Evolutionary conservation across 1,140 invertebrate genomes (phyloP), one percentile per base, ranked within the genome.

Genomic region (Adoxophyes honmai): DNA sequence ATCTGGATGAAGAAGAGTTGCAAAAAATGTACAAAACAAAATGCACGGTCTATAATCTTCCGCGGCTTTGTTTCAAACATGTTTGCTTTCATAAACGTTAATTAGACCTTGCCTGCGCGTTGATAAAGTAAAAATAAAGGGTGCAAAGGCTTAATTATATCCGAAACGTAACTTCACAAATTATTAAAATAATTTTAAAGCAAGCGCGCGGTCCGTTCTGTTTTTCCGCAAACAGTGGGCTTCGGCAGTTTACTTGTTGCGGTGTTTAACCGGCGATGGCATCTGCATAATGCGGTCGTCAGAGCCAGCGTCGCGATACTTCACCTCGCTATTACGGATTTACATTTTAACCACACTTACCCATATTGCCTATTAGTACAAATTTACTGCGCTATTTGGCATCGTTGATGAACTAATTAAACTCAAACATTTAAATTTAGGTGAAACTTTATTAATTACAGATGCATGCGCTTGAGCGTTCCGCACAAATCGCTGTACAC

Each of bases 261-360:
- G 74, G 73, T 74, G 70, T 81, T 83, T 78, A 78, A 75, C 73
- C 71, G 61, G 65, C 75, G 72, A 80, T 78, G 70, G 68, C 77
- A 86, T 86, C 80, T 78, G 70, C 80, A 83, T 86, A 86, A 86
- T 86, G 82, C 71, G 79, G 73, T 73, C 78, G 71, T 73, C 73
- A 68, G 56, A 58, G 68, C 64, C 59, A 63, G 58, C 69, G 62
- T 60, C 66, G 65, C 74, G 68, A 68, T 74, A 75, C 71, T 70
- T 70, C 74, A 70, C 73, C 66, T 75, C 73, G 70, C 76, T 78
- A 73, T 74, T 77, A 75, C 73, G 64, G 66, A 75, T 77, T 83
- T 80, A 78, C 70, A 77, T 80, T 80, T 79, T 69, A 74, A 74
- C 64, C 68, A 62, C 60, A 55, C 60, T 68, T 62, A 60, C 58